phyloP scores from a whole-genome alignment of 1,140 invertebrate genomes.

The Drosophila malerkotliana region DNA sequence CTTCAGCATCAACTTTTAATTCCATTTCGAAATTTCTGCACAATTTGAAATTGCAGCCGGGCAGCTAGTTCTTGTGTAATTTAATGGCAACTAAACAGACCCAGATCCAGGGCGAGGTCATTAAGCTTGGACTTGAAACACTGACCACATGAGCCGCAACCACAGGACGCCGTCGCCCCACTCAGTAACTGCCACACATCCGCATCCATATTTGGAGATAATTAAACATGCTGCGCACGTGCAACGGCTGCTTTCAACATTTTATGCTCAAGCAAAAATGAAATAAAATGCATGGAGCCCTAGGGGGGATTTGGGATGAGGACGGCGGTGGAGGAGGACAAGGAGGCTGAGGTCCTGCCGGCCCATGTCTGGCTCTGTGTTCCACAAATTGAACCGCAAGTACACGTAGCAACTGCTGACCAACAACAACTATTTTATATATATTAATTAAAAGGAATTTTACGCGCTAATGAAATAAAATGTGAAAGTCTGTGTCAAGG shows the following conservation, averaged over 20 bases:
- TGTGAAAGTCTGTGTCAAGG: constrained; percentile 43
- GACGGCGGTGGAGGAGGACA: neutral
- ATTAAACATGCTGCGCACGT: constrained; percentile 80
- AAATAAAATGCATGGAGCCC: constrained; percentile 63
- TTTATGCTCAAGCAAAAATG: constrained; percentile 70
- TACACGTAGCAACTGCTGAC: constrained; percentile 53
- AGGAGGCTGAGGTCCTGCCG: neutral
- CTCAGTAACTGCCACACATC: constrained; percentile 2
- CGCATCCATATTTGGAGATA: constrained; percentile 53
- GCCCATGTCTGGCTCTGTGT: constrained; percentile 39
- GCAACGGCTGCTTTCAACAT: constrained; percentile 79
- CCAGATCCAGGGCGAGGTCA: constrained; percentile 40
- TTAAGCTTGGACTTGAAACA: constrained; percentile 57
- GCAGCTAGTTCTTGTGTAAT: constrained; percentile 38
- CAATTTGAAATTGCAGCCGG: constrained; percentile 12
- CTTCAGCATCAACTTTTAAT: constrained; percentile 36
- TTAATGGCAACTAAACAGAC: constrained; percentile 58
- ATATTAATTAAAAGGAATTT: constrained; percentile 80
- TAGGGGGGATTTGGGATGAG: constrained; percentile 11
- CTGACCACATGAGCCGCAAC: constrained; percentile 57
- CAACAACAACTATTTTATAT: constrained; percentile 62
- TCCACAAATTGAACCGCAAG: constrained; percentile 69
- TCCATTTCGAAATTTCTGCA: constrained; percentile 42
- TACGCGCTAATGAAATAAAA: constrained; percentile 79
- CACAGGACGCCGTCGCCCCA: constrained; percentile 47